These are phyloP conservation scores for Antennarius maculatus DNA, from an alignment of 2,797 vertebrate species.

Conservation along the genomic window DNA sequence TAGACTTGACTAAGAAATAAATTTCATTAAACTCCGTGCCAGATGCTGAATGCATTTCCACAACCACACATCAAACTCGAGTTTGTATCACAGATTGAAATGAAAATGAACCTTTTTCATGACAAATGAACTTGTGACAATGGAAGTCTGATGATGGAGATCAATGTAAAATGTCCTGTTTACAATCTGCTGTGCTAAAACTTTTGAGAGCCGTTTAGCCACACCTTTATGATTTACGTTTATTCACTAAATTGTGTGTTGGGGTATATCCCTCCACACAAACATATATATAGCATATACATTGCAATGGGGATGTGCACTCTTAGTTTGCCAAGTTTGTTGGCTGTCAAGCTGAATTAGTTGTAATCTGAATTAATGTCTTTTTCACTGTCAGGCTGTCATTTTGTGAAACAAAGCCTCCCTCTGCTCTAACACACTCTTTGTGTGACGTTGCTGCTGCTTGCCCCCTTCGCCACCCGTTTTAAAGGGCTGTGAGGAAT, in stretches of 20 bases:
- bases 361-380: conserved; percentile 4
- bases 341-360: conserved; percentile 31
- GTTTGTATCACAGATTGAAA: not conserved
- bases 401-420: conserved; percentile 32
- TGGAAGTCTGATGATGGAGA: not conserved
- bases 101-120: not conserved
- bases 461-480: conserved; percentile 16
- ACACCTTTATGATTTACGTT: not conserved
- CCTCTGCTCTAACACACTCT: conserved; percentile 24
- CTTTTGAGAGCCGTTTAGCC: not conserved
- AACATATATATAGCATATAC: not conserved
- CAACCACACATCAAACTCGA: not conserved
- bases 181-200: not conserved
- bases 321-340: conserved; percentile 18
- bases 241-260: conserved; percentile 1
- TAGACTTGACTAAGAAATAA: not conserved
- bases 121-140: conserved; percentile 1
- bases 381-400: not conserved
- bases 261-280: not conserved
- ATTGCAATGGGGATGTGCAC: not conserved
- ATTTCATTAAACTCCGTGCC: not conserved
- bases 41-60: not conserved
- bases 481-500: conserved; percentile 58
- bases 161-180: not conserved
- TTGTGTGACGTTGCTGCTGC: conserved; percentile 32